phyloP scores from a whole-genome alignment of 2,797 vertebrate species.

The Anguilla pacifica region DNA sequence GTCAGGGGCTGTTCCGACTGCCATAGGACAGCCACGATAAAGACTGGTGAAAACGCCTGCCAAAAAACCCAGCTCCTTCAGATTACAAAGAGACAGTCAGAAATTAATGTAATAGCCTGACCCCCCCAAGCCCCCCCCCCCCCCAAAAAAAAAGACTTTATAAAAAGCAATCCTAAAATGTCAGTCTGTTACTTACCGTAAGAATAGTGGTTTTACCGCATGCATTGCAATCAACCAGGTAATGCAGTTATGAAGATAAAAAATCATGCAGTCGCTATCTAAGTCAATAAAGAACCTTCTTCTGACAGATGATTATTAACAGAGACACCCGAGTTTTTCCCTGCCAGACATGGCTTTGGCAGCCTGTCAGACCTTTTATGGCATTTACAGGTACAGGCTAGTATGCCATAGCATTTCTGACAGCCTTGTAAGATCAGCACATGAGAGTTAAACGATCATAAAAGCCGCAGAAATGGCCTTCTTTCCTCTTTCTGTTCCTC shows the following conservation, averaged over 20 bases:
- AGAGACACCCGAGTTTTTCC: conserved; percentile 50
- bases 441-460: conserved; percentile 68
- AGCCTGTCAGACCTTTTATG: conserved; percentile 68
- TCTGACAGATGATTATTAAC: conserved; percentile 33
- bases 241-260: background rate
- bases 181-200: background rate
- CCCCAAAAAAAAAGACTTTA: conserved; percentile 20
- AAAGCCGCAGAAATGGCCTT: conserved; percentile 51
- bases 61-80: conserved; percentile 6
- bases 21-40: background rate
- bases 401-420: conserved; percentile 63
- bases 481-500: background rate
- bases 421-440: conserved; percentile 68
- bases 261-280: conserved; percentile 29
- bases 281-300: conserved; percentile 37
- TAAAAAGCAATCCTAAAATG: conserved; percentile 19
- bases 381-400: conserved; percentile 67
- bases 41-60: conserved; percentile 3
- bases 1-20: background rate
- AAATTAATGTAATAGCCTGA: conserved; percentile 12
- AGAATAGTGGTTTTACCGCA: background rate
- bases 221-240: background rate
- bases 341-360: conserved; percentile 53
- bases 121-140: background rate
- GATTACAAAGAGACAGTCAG: conserved; percentile 7